Evolutionary conservation across 2,888 invertebrate species (phyloP).

Genomic region (Dione vanillae): DNA sequence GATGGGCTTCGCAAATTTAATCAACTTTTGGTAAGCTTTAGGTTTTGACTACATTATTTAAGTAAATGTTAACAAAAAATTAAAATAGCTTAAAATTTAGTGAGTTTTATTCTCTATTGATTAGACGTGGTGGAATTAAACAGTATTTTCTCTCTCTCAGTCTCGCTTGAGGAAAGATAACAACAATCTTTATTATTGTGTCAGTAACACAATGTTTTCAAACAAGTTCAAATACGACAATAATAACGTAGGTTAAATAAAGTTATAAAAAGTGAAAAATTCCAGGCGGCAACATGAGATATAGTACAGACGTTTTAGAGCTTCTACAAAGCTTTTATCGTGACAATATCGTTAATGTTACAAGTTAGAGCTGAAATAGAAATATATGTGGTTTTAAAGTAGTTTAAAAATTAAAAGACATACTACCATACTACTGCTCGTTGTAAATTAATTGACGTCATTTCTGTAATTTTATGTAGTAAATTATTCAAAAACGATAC

Average conservation of each 20-base stretch:
- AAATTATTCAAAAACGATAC: no score
- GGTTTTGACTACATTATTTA: neutral
- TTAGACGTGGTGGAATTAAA: no score
- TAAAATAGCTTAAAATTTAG: no score
- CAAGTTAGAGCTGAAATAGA: constrained; percentile 5
- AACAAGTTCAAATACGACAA: neutral
- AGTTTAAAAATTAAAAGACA: constrained; percentile 2
- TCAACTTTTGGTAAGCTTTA: no score
- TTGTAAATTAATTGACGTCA: no score
- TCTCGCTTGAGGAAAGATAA: no score
- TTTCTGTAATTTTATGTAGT: no score
- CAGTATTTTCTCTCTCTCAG: no score
- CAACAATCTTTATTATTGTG: neutral
- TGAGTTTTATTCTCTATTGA: no score
- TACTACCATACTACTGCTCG: no score
- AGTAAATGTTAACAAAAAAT: no score
- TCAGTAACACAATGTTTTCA: no score
- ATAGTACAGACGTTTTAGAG: constrained; percentile 27
- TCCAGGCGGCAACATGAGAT: constrained; percentile 28
- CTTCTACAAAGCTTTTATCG: constrained; percentile 34
- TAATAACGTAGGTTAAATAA: constrained; percentile 6
- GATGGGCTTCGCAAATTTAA: neutral
- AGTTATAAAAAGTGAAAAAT: constrained; percentile 16
- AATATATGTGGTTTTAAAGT: neutral
- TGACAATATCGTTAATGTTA: constrained; percentile 32